Percentiles rank a stretch among this genome's conserved stretches.
Conservation (phyloP, 2,888 invertebrate species). For the Crepidodera aurea region DNA sequence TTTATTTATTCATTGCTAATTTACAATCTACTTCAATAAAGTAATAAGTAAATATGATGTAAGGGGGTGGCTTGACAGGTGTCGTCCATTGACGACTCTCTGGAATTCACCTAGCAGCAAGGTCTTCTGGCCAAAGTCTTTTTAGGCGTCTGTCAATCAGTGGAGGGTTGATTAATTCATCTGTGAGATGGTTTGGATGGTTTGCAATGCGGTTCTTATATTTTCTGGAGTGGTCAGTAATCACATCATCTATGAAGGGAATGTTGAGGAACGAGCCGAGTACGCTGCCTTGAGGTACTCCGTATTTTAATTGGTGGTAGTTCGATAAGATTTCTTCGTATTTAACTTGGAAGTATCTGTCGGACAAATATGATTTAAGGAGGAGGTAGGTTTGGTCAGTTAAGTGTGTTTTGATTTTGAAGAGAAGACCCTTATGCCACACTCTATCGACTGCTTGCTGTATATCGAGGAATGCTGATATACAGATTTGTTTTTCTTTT, state of each 20-base stretch:
- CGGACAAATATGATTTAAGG: background rate
- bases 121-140: background rate
- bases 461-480: too few relatives aligned
- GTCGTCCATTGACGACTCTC: background rate
- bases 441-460: constrained; percentile 1
- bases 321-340: too few relatives aligned
- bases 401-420: background rate
- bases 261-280: constrained; percentile 10
- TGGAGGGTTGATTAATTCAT: background rate
- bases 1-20: constrained; percentile 4
- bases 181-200: constrained; percentile 5
- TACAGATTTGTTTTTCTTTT: too few relatives aligned
- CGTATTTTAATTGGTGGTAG: constrained; percentile 7
- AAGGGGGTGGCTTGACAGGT: background rate
- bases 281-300: constrained; percentile 19
- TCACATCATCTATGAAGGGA: constrained; percentile 3
- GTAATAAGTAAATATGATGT: background rate
- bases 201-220: background rate
- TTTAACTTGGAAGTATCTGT: background rate
- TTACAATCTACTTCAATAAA: background rate
- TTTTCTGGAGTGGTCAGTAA: background rate
- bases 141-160: background rate
- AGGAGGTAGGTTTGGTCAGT: background rate
- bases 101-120: background rate
- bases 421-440: too few relatives aligned